A percentile compares a stretch with the other conserved stretches of the same genome.
Evolutionary conservation across 1,140 invertebrate genomes (phyloP).

Genomic region (Zaprionus nigranus): DNA sequence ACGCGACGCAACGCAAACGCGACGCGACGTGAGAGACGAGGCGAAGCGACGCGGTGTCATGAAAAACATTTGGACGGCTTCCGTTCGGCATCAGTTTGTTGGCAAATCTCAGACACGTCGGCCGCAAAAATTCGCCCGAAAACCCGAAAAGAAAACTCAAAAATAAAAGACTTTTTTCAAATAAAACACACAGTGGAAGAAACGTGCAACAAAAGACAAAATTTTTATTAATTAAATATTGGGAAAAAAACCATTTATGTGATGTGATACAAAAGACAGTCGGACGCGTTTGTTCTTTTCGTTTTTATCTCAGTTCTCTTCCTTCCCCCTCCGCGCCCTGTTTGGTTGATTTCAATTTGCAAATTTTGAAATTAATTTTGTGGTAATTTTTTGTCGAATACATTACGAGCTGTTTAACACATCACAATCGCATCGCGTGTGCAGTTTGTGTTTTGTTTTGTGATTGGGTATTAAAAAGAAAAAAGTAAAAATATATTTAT

Average conservation of each 20-base stretch:
- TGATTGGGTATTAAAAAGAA: constrained; percentile 11
- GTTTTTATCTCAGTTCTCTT: constrained; percentile 58
- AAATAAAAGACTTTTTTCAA: constrained; percentile 5
- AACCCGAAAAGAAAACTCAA: constrained; percentile 7
- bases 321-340: not conserved
- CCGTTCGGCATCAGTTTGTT: constrained; percentile 82
- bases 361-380: constrained; percentile 50
- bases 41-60: constrained; percentile 51
- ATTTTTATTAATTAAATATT: constrained; percentile 34
- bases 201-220: constrained; percentile 40
- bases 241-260: constrained; percentile 44
- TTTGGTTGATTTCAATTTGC: constrained; percentile 39
- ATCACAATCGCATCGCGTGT: constrained; percentile 21
- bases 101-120: constrained; percentile 78
- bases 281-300: constrained; percentile 60
- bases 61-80: constrained; percentile 78
- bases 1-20: no score
- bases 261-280: constrained; percentile 73
- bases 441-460: constrained; percentile 26
- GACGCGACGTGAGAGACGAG: no score
- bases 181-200: not conserved
- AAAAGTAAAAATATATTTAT: constrained; percentile 25
- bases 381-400: constrained; percentile 10
- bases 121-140: constrained; percentile 50
- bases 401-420: constrained; percentile 67